Evolutionary conservation across 2,113 vertebrate genomes (phyloP), one percentile per base, ranked within the genome.

Genomic region (Leptosomus discolor): DNA sequence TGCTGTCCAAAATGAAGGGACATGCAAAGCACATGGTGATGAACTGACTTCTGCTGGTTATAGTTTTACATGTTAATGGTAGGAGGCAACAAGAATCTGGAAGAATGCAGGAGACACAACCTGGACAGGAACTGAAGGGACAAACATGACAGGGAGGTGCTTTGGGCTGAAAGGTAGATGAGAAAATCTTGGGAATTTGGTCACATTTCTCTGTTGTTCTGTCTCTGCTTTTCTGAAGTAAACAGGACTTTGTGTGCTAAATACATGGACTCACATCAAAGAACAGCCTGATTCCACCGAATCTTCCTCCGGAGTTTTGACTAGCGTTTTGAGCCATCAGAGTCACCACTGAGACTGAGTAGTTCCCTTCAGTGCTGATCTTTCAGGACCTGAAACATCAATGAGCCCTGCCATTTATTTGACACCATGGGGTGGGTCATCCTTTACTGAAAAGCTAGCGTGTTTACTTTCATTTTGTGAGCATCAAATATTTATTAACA

Each of bases 21-120:
- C 3, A 3, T 39, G 13, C 27, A 63, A 18, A 16, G 9, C 16
- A 43, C 0, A 0, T 24, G 41, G 68, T 48, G 27, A 51, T 29
- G 16, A 82, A 5, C 24, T 82, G 69, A 54, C 43, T 89, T 75
- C 10, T 17, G 4, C 5, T 12, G 2, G 15, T 60, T 71, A 34
- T 6, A 8, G 6, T 32, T 83, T 68, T 54, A 21, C 7, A 6
- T 48, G 3, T 56, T 43, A 56, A 15, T 51, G 19, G 4, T 27
- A 63, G 37, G n/a, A 92, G 26, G 7, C 37, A 86, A 34, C 27
- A 29, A 61, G 27, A 36, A 75, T 34, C 17, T 70, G 57, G 9
- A 84, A 76, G 9, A 8, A 60, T 29, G 26, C 5, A 34, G 0
- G 0, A 68, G 39, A 50, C 14, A 20, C 24, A 54, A 11, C 5